Conservation (phyloP, 1,140 invertebrate species). For the Ceratina australensis region DNA sequence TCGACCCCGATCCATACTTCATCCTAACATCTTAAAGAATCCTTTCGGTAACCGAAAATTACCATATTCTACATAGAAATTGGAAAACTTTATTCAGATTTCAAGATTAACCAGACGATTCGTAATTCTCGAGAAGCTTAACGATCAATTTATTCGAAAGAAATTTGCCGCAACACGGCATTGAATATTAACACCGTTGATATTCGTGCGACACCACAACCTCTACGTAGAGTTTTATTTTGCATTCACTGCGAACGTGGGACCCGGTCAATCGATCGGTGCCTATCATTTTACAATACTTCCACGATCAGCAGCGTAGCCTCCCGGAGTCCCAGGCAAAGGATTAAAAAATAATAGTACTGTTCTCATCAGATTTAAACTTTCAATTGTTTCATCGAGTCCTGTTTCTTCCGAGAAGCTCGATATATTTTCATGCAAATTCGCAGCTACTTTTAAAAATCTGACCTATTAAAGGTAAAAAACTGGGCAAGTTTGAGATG, state of each 20-base stretch:
- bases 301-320: conserved; percentile 12
- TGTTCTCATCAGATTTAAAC: background rate
- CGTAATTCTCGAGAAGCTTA: background rate
- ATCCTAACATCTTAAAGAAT: background rate
- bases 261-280: conserved; percentile 24
- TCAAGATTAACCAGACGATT: background rate
- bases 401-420: background rate
- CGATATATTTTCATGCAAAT: no score
- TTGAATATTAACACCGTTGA: conserved; percentile 22
- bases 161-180: background rate
- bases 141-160: background rate
- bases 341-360: no score
- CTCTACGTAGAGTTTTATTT: conserved; percentile 7
- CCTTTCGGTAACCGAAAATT: background rate
- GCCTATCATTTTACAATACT: conserved; percentile 27
- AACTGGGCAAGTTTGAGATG: no score
- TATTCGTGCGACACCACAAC: conserved; percentile 33
- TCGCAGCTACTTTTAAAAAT: no score
- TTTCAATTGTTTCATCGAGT: background rate
- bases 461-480: no score
- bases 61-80: background rate
- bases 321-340: no score
- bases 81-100: no score
- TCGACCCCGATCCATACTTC: conserved; percentile 17
- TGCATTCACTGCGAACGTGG: conserved; percentile 13